A percentile compares a stretch with the other conserved stretches of the same genome.
Evolutionary conservation across 35 echinoderm and acorn worm genomes (phyloP).

Genomic region (Lytechinus variegatus): DNA sequence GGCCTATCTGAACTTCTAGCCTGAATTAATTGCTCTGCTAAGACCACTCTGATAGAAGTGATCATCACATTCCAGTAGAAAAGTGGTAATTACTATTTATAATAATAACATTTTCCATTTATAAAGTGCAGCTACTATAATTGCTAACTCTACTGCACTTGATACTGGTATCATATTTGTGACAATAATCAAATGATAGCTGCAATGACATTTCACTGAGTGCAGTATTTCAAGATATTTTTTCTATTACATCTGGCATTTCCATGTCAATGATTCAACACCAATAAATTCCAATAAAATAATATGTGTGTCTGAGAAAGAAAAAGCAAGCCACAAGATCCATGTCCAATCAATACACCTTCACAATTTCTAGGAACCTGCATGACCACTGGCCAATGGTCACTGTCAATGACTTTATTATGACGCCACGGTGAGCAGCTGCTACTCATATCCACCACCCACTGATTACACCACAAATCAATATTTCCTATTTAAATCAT

Average conservation of each 20-base stretch:
- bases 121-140: no score
- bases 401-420: conserved; percentile 1
- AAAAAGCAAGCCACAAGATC: background rate
- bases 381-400: background rate
- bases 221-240: background rate
- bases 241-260: background rate
- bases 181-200: background rate
- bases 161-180: background rate
- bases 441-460: background rate
- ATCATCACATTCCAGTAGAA: no score
- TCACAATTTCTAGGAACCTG: background rate
- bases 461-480: background rate
- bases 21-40: no score
- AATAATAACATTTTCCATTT: no score
- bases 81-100: no score
- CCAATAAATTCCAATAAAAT: background rate
- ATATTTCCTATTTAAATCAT: background rate
- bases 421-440: background rate
- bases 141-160: no score
- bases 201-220: background rate
- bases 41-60: no score
- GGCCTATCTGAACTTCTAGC: no score
- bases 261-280: background rate
- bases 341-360: background rate
- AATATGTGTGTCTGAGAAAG: background rate